Evolutionary conservation across 1,140 invertebrate genomes (phyloP).

Genomic region (Laupala kohalensis): DNA sequence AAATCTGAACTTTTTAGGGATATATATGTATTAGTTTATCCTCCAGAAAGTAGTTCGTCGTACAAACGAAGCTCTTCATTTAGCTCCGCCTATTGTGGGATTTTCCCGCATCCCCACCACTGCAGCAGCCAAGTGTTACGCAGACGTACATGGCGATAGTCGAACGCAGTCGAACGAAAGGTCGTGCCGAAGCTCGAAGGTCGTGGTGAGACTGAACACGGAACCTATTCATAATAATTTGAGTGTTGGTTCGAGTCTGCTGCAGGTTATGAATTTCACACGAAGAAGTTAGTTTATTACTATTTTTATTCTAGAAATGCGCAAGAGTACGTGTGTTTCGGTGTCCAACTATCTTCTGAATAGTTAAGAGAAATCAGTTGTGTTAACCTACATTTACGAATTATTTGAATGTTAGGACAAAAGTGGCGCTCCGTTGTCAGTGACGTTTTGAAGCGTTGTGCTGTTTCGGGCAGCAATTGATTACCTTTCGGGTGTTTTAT

Average conservation of each 20-base stretch:
- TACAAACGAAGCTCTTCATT: neutral
- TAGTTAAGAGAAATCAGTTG: neutral
- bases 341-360: neutral
- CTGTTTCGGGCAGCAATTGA: neutral
- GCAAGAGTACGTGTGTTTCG: neutral
- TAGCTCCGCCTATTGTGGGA: slow-evolving; percentile 10
- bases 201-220: neutral
- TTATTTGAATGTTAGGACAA: neutral
- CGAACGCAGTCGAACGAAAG: neutral
- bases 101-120: slow-evolving; percentile 8
- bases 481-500: neutral
- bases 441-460: neutral
- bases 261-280: neutral
- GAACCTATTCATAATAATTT: neutral
- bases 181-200: slow-evolving; percentile 2
- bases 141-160: slow-evolving; percentile 12
- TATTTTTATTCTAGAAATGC: neutral
- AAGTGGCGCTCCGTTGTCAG: neutral
- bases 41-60: neutral
- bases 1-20: no score
- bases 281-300: neutral
- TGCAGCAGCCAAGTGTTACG: neutral
- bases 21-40: neutral
- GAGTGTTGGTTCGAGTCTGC: neutral
- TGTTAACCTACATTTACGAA: neutral